Evolutionary conservation across 2,113 vertebrate genomes (phyloP).

Genomic region (Percina caprodes): DNA sequence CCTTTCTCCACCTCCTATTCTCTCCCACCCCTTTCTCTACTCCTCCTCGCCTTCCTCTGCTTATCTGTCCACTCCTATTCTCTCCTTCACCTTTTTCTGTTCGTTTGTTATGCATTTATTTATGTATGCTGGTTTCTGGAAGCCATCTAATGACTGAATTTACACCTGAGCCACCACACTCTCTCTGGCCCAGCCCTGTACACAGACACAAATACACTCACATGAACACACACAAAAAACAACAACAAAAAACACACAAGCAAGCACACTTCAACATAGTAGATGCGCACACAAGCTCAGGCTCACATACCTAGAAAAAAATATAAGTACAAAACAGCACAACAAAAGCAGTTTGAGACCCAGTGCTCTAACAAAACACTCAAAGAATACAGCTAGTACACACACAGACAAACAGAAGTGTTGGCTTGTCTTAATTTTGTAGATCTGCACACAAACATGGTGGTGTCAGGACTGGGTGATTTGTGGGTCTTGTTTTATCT

Average conservation of each 20-base stretch:
- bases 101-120: slow-evolving; percentile 62
- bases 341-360: slow-evolving; percentile 1
- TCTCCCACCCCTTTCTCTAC: background rate
- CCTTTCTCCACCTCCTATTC: background rate
- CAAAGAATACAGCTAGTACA: slow-evolving; percentile 11
- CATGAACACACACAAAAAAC: background rate
- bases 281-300: background rate
- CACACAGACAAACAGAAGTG: slow-evolving; percentile 18
- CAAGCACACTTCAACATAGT: background rate
- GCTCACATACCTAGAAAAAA: background rate
- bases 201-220: slow-evolving; percentile 23
- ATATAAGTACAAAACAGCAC: background rate
- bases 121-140: slow-evolving; percentile 74
- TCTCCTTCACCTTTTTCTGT: background rate
- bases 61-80: background rate
- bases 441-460: slow-evolving; percentile 34
- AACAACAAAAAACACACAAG: background rate
- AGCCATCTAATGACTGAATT: slow-evolving; percentile 76
- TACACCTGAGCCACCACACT: slow-evolving; percentile 71
- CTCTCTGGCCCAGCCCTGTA: slow-evolving; percentile 41
- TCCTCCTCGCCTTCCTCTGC: background rate
- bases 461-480: slow-evolving; percentile 49
- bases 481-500: slow-evolving; percentile 67
- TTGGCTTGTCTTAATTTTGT: slow-evolving; percentile 25
- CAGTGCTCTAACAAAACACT: slow-evolving; percentile 28